Conservation (phyloP, 2,797 vertebrate genomes). For the Oreochromis mossambicus region DNA sequence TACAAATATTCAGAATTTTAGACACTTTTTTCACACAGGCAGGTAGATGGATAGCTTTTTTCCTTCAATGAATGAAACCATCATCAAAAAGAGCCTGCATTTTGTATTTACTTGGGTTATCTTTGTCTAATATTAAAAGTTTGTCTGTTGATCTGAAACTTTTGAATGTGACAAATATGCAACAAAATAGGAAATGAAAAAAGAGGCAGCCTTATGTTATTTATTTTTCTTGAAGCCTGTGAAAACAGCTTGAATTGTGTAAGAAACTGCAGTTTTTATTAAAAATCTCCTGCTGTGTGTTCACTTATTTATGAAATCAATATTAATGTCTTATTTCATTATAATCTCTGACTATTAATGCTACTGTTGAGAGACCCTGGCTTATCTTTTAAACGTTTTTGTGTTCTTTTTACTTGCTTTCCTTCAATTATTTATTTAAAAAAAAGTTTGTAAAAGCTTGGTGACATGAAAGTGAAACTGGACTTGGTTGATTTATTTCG, state of each 20-base stretch:
- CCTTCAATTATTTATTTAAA: neutral
- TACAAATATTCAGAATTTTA: neutral
- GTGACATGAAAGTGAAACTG: neutral
- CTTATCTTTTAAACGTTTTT: rapidly evolving
- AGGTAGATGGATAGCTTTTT: neutral
- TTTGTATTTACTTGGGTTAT: neutral
- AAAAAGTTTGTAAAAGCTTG: neutral
- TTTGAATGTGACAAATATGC: neutral
- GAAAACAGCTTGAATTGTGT: neutral
- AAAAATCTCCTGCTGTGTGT: rapidly evolving
- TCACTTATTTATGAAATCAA: neutral
- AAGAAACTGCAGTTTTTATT: neutral
- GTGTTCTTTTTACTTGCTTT: neutral
- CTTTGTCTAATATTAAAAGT: neutral
- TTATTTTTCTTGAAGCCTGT: rapidly evolving
- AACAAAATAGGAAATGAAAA: neutral
- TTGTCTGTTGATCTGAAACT: neutral
- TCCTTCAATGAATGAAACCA: neutral
- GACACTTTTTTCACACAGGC: neutral
- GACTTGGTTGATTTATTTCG: neutral
- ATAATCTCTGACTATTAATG: neutral
- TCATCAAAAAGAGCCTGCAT: neutral
- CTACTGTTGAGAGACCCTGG: rapidly evolving
- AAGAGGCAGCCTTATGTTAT: neutral
- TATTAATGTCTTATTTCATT: neutral